A percentile compares a stretch with the other conserved stretches of the same genome.
Conservation (phyloP, 2,888 invertebrate genomes). For the Chloroclystis v-ata region DNA sequence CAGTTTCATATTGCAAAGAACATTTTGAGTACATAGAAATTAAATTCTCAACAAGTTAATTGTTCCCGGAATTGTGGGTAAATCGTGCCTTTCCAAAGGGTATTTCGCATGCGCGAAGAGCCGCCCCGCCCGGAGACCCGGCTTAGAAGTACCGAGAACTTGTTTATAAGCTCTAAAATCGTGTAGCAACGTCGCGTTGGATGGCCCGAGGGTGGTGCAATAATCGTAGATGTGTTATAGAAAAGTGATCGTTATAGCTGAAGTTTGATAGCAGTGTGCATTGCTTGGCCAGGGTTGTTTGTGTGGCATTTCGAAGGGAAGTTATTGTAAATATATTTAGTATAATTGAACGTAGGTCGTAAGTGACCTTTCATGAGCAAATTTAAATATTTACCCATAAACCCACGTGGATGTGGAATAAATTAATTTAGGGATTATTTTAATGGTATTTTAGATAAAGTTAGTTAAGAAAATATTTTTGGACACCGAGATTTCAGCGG, state of each 20-base stretch:
- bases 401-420: slow-evolving; percentile 1
- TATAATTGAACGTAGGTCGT: background rate
- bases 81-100: slow-evolving; percentile 30
- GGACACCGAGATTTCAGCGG: too few relatives aligned
- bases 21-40: slow-evolving; percentile 44
- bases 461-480: too few relatives aligned
- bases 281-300: slow-evolving; percentile 1
- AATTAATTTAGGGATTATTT: slow-evolving; percentile 2
- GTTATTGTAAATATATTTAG: background rate
- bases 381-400: background rate
- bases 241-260: slow-evolving; percentile 16
- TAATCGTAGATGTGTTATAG: slow-evolving; percentile 17
- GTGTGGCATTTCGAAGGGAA: background rate
- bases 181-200: slow-evolving; percentile 17
- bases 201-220: slow-evolving; percentile 13
- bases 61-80: slow-evolving; percentile 53
- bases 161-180: slow-evolving; percentile 26
- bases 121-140: slow-evolving; percentile 62
- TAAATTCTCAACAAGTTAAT: slow-evolving; percentile 49
- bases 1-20: slow-evolving; percentile 31
- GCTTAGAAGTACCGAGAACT: slow-evolving; percentile 46
- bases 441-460: too few relatives aligned
- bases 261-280: slow-evolving; percentile 15
- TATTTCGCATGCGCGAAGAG: slow-evolving; percentile 52
- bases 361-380: background rate